These are phyloP conservation scores for Stratiolaelaps scimitus DNA, from an alignment of 1,140 invertebrate genomes.

Conservation along the genomic window DNA sequence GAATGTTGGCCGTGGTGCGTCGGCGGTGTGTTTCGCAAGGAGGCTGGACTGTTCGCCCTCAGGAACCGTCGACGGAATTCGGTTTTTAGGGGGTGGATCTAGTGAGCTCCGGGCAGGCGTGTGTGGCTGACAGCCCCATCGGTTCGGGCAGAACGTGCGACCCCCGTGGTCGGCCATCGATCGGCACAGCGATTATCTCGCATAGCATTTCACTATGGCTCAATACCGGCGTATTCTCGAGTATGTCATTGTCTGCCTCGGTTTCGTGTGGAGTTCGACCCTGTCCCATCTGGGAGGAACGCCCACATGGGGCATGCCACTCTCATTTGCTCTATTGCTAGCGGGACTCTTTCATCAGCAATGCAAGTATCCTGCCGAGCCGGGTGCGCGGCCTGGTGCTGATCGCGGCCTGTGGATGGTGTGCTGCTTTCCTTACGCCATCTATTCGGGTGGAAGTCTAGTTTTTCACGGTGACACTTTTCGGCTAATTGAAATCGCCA, in stretches of 20 bases:
- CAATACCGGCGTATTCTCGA: slow-evolving; percentile 22
- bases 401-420: slow-evolving; percentile 22
- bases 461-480: slow-evolving; percentile 7
- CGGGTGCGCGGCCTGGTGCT: neutral
- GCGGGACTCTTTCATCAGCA: slow-evolving; percentile 15
- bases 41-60: too few species aligned
- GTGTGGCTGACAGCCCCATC: too few species aligned
- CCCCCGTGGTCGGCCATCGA: too few species aligned
- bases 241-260: neutral
- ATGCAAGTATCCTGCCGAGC: slow-evolving; percentile 1
- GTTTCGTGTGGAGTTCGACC: slow-evolving; percentile 9
- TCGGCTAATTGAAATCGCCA: slow-evolving; percentile 14
- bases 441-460: slow-evolving; percentile 17
- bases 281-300: slow-evolving; percentile 14
- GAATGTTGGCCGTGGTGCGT: too few species aligned
- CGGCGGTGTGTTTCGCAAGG: too few species aligned
- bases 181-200: too few species aligned
- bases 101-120: too few species aligned
- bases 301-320: slow-evolving; percentile 20
- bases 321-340: neutral
- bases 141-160: too few species aligned
- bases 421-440: slow-evolving; percentile 14
- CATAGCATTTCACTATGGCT: too few species aligned
- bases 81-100: too few species aligned
- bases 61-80: too few species aligned